Conservation (phyloP, 2,113 vertebrate species). For the Numenius arquata region DNA sequence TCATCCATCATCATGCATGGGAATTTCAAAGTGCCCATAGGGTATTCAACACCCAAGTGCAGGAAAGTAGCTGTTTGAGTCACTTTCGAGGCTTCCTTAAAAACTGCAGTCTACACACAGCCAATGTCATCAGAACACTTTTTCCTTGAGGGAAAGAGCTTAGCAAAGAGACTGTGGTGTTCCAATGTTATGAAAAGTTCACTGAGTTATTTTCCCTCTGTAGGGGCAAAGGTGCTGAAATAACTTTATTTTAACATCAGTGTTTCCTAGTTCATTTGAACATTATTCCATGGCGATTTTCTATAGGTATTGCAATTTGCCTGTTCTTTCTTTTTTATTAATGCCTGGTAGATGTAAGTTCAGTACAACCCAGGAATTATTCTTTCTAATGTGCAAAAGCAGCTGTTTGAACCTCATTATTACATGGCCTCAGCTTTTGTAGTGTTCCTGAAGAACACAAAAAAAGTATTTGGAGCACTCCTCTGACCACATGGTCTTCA, state of each 20-base stretch:
- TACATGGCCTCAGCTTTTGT: not conserved
- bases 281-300: not conserved
- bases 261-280: not conserved
- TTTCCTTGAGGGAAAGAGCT: not conserved
- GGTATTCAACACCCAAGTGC: not conserved
- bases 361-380: not conserved
- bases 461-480: not conserved
- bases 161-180: not conserved
- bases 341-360: not conserved
- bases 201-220: not conserved
- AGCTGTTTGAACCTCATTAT: not conserved
- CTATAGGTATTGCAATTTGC: not conserved
- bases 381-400: not conserved
- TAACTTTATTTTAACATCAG: not conserved
- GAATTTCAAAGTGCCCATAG: not conserved
- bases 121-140: not conserved
- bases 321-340: not conserved
- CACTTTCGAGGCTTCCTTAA: not conserved
- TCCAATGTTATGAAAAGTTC: slow-evolving; percentile 29
- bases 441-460: not conserved
- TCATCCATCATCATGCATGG: not conserved
- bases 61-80: not conserved
- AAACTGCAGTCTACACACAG: not conserved
- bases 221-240: not conserved
- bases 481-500: not conserved